Conservation (phyloP, 2,888 invertebrate species). For the Corythucha ciliata region DNA sequence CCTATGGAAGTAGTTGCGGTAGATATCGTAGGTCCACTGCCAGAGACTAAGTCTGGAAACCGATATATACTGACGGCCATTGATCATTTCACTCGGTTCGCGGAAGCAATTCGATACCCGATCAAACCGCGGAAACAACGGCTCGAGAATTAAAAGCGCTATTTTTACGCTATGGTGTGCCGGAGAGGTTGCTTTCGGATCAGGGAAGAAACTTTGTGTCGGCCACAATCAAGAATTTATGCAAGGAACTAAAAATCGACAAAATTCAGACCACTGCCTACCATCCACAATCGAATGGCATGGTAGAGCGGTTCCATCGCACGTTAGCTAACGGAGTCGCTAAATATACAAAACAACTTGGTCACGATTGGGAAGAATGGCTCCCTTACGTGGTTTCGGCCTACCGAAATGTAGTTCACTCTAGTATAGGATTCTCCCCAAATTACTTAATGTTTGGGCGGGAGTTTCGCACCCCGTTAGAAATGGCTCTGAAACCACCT, state of each 20-base stretch:
- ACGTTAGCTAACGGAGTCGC: slow-evolving; percentile 30
- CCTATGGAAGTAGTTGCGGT: not conserved
- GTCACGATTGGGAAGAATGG: slow-evolving; percentile 32
- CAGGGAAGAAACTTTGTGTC: not conserved
- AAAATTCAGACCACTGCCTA: not conserved
- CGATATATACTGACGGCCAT: not conserved
- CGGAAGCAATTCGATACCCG: not conserved
- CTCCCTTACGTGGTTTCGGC: slow-evolving; percentile 36
- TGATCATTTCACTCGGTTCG: not conserved
- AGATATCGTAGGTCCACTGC: not conserved
- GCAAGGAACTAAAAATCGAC: not conserved
- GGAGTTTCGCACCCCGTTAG: slow-evolving; percentile 1
- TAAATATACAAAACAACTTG: not conserved
- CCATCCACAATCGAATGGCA: not conserved
- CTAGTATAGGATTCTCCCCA: slow-evolving; percentile 31
- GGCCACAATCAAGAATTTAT: not conserved
- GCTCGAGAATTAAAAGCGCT: not conserved
- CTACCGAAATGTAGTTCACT: slow-evolving; percentile 37
- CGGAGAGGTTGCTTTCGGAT: not conserved
- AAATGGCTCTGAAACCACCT: no score
- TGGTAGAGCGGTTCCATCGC: not conserved
- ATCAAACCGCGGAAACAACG: not conserved
- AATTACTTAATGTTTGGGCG: slow-evolving; percentile 24
- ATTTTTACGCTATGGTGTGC: not conserved
- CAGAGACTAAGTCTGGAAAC: not conserved